Percentiles rank a stretch among this genome's conserved stretches.
phyloP scores from a whole-genome alignment of 2,113 vertebrate genomes.

The Marmota flaviventris region DNA sequence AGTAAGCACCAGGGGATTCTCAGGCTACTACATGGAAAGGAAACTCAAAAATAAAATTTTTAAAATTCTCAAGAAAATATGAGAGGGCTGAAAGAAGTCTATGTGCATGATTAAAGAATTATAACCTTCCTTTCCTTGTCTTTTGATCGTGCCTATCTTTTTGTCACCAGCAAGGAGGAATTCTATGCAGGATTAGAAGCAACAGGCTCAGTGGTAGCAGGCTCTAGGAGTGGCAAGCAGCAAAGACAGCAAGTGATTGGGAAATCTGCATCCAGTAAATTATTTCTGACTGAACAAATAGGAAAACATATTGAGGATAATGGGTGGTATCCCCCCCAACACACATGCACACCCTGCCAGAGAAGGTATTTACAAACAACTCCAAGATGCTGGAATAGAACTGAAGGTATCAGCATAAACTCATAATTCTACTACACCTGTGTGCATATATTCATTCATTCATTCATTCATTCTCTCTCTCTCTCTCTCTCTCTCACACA shows the following conservation, averaged over 20 bases:
- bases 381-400: background rate
- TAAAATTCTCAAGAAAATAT: slow-evolving; percentile 40
- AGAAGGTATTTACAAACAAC: slow-evolving; percentile 6
- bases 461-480: too few relatives aligned
- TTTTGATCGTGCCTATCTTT: background rate
- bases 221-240: background rate
- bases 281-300: background rate
- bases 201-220: background rate
- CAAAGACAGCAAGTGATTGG: background rate
- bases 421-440: background rate
- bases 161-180: background rate
- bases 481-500: too few relatives aligned
- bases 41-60: slow-evolving; percentile 28
- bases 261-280: background rate
- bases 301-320: background rate
- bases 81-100: background rate
- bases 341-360: background rate
- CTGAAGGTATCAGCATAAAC: background rate
- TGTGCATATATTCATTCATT: too few relatives aligned
- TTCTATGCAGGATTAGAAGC: background rate
- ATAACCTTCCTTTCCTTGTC: background rate
- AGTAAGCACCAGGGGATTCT: background rate
- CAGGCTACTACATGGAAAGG: background rate
- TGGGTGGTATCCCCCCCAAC: background rate
- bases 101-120: background rate